Base-by-base conservation (phyloP, 2,797 vertebrate species). In the Dipus sagitta region DNA sequence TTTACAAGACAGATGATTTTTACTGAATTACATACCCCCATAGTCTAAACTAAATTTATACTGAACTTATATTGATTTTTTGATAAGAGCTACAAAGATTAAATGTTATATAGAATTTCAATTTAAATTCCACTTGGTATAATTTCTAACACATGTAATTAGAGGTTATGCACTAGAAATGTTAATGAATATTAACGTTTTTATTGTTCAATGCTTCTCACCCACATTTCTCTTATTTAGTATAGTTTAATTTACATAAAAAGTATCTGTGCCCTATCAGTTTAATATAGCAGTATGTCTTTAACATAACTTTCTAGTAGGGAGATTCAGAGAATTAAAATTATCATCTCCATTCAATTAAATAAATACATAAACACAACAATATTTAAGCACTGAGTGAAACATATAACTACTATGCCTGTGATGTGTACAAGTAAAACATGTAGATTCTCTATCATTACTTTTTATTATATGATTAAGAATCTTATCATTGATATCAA, bases 381-480 rank as follows among this genome's bases (percentile, higher is more conserved):
- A 21, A 58, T 6, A n/a, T 62, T 71, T 93, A 92, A 88, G 68
- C 32, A 60, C 62, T 96, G 10, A 65, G 24, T 68, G 30, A n/a
- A 68, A 28, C 65, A 67, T 67, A 3, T 64, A 65, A 58, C 97
- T 96, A 95, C 96, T 96, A 96, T 96, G n/a, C n/a, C n/a, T n/a
- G 81, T 70, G 96, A 96, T 83, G 23, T 91, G 80, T 91, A 52
- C 75, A 83, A 52, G 12, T 32, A 67, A 89, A 81, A 93, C 58
- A 34, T 96, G 93, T 89, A 94, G 65, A 89, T 58, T 81, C 93
- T 54, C 91, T 94, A 96, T 92, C 79, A 95, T 70, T 26, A 42
- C 71, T 76, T 21, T 23, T 65, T 42, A 65, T 86, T 94, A 95
- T 78, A 96, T 96, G 86, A 91, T 78, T 88, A 9, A 32, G 20